Conservation (phyloP, 2,797 vertebrate genomes). For the Brachyalestes nurse region DNA sequence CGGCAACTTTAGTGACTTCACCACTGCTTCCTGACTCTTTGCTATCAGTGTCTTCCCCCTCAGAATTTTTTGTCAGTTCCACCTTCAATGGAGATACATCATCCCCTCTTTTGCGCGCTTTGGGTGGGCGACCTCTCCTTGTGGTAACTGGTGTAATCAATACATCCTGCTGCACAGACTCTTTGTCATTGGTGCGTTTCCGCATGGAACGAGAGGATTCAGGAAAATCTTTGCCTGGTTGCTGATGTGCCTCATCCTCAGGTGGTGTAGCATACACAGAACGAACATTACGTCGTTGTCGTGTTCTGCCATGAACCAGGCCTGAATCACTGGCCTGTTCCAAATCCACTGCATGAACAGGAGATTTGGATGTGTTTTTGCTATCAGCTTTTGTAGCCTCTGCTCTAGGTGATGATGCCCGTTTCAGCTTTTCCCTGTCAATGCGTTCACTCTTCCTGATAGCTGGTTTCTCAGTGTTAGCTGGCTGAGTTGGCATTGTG, state of each 20-base stretch:
- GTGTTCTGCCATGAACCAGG: conserved; percentile 86
- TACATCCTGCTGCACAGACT: conserved; percentile 79
- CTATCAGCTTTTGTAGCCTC: conserved; percentile 84
- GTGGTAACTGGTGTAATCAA: conserved; percentile 72
- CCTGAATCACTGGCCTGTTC: conserved; percentile 86
- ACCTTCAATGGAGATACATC: conserved; percentile 83
- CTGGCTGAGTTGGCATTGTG: conserved; percentile 70
- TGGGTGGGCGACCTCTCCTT: conserved; percentile 82
- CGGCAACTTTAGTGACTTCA: conserved; percentile 82
- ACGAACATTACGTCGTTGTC: conserved; percentile 90
- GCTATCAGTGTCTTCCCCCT: conserved; percentile 79
- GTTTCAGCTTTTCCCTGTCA: conserved; percentile 93
- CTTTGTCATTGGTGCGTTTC: conserved; percentile 88
- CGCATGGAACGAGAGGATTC: conserved; percentile 89
- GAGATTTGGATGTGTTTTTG: conserved; percentile 87
- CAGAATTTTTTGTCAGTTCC: conserved; percentile 77
- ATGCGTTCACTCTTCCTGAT: conserved; percentile 96
- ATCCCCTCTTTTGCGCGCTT: conserved; percentile 84
- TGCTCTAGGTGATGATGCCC: conserved; percentile 87
- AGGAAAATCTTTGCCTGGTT: conserved; percentile 81
- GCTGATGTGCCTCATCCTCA: conserved; percentile 82
- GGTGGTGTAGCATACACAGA: conserved; percentile 92
- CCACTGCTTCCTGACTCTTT: conserved; percentile 75
- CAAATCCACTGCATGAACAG: conserved; percentile 81
- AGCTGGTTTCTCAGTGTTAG: conserved; percentile 83